These are phyloP conservation scores for Neoaliturus tenellus DNA, from an alignment of 2,888 invertebrate species.

Conservation along the genomic window DNA sequence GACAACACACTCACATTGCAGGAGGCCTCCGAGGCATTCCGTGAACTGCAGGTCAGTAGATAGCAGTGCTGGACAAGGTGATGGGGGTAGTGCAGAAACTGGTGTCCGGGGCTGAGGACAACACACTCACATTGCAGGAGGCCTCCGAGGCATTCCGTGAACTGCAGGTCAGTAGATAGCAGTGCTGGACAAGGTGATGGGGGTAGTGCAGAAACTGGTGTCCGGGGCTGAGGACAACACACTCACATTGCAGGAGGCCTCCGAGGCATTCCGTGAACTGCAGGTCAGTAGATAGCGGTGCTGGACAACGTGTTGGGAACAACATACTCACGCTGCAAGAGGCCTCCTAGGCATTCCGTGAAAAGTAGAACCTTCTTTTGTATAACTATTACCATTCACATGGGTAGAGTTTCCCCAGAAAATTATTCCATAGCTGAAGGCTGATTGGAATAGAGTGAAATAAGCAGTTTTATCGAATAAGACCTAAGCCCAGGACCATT, in stretches of 20 bases:
- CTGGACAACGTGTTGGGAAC: constrained; percentile 73
- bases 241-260: constrained; percentile 76
- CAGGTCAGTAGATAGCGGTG: constrained; percentile 75
- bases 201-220: constrained; percentile 78
- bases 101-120: constrained; percentile 61
- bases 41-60: constrained; percentile 73
- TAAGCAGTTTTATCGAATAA: too few relatives aligned
- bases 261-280: constrained; percentile 76
- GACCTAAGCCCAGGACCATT: too few relatives aligned
- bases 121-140: constrained; percentile 74
- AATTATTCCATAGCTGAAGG: too few relatives aligned
- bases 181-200: too few relatives aligned
- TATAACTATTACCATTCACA: too few relatives aligned
- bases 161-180: constrained; percentile 72
- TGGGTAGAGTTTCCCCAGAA: too few relatives aligned
- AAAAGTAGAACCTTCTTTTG: too few relatives aligned
- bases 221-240: constrained; percentile 62
- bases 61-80: too few relatives aligned
- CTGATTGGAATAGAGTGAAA: too few relatives aligned
- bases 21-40: constrained; percentile 77
- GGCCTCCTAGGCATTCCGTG: constrained; percentile 76
- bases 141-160: constrained; percentile 77
- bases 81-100: constrained; percentile 81
- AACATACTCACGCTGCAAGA: constrained; percentile 74
- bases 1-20: constrained; percentile 72